A percentile compares a stretch with the other conserved stretches of the same genome.
Conservation (phyloP, 2,797 vertebrate species). For the Epinephelus awoara region DNA sequence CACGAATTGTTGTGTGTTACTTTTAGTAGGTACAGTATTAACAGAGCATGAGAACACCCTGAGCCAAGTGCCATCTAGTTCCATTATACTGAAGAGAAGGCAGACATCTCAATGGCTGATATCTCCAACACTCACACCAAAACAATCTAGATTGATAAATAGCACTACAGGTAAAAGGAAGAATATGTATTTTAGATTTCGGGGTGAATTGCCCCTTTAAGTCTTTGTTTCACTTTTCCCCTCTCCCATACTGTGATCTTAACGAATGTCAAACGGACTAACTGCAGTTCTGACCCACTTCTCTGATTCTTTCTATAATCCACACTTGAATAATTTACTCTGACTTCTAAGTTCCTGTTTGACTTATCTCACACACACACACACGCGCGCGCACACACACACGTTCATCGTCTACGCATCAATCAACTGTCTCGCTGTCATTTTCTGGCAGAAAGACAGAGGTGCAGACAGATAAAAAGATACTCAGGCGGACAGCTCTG, state of each 20-base stretch:
- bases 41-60: no score
- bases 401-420: conserved; percentile 39
- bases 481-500: conserved; percentile 33
- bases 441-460: conserved; percentile 33
- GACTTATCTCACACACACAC: neutral
- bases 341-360: conserved; percentile 35
- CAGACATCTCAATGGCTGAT: no score
- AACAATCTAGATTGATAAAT: no score
- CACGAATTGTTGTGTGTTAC: no score
- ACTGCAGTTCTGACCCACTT: conserved; percentile 72
- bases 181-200: no score
- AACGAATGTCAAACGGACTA: conserved; percentile 37
- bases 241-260: conserved; percentile 38
- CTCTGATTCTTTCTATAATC: conserved; percentile 50
- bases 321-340: conserved; percentile 70
- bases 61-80: no score
- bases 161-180: no score
- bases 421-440: conserved; percentile 34
- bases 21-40: no score
- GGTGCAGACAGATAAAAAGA: conserved; percentile 33
- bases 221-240: neutral
- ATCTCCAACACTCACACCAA: no score
- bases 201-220: no score
- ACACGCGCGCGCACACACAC: neutral
- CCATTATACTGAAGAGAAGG: no score